A percentile compares a stretch with the other conserved stretches of the same genome.
Evolutionary conservation across 2,888 invertebrate species (phyloP).

Genomic region (Coleophora flavipennella): DNA sequence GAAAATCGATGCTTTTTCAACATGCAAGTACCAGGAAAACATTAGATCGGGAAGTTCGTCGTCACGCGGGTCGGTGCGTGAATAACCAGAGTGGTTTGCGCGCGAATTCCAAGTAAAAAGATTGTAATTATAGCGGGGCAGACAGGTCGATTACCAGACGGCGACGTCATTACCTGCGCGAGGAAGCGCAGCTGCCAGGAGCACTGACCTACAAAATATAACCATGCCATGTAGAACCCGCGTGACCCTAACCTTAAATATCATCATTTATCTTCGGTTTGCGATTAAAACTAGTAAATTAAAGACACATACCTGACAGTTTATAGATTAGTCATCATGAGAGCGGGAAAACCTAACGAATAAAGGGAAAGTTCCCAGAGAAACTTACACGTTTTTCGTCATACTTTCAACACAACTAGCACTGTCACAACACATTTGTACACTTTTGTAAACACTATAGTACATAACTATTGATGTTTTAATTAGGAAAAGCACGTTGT

Average conservation of each 20-base stretch:
- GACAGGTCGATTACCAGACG: conserved; percentile 52
- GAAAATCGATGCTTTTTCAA: too few species aligned
- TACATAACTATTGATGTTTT: conserved; percentile 24
- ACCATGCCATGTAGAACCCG: conserved; percentile 46
- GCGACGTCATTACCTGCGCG: conserved; percentile 58
- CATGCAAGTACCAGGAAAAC: too few species aligned
- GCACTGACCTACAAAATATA: conserved; percentile 61
- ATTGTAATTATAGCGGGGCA: conserved; percentile 48
- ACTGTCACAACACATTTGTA: conserved; percentile 38
- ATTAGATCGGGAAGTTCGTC: too few species aligned
- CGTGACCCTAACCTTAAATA: conserved; percentile 50
- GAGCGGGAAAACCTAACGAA: conserved; percentile 56
- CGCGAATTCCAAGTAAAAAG: conserved; percentile 11
- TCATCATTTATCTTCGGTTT: neutral
- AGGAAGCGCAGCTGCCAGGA: conserved; percentile 50
- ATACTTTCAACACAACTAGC: conserved; percentile 37
- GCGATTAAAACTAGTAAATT: too few species aligned
- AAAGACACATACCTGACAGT: conserved; percentile 36
- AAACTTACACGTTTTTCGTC: conserved; percentile 48
- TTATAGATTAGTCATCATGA: conserved; percentile 30
- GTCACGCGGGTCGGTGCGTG: too few species aligned
- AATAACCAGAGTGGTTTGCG: neutral
- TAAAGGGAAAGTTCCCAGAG: conserved; percentile 61
- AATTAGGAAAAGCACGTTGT: conserved; percentile 42
- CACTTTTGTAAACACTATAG: neutral